Conservation (phyloP, 2,113 vertebrate species). For the Sinocyclocheilus rhinocerous region DNA sequence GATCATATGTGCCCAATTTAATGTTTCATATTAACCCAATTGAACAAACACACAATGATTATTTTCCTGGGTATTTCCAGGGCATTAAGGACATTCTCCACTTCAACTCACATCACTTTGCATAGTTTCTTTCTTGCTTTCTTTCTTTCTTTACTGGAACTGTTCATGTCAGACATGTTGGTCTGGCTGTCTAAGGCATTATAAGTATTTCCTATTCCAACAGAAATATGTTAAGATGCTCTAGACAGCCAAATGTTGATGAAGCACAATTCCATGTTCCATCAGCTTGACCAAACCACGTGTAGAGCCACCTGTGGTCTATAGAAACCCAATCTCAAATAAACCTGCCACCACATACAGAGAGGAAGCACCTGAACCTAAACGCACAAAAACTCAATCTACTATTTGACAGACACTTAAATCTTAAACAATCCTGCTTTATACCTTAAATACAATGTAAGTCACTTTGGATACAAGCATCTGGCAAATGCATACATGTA, state of each 20-base stretch:
- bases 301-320: neutral
- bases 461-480: neutral
- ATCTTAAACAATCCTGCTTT: neutral
- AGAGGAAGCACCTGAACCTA: neutral
- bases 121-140: conserved; percentile 3
- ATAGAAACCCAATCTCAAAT: conserved; percentile 11
- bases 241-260: conserved; percentile 27
- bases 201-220: conserved; percentile 19
- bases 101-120: neutral
- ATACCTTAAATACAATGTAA: neutral
- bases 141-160: neutral
- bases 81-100: neutral
- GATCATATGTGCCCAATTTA: neutral
- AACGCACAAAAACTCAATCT: neutral
- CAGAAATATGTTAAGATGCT: conserved; percentile 22
- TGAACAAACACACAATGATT: neutral
- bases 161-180: neutral
- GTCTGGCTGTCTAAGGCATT: conserved; percentile 19
- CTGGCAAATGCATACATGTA: neutral
- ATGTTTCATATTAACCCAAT: neutral
- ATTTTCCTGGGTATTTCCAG: neutral
- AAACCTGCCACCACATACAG: conserved; percentile 6
- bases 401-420: neutral
- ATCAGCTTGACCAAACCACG: neutral
- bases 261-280: conserved; percentile 7